Percentiles rank a stretch among this genome's conserved stretches.
These are phyloP conservation scores for Mastomys natalensis DNA, from an alignment of 2,113 vertebrate species.

Conservation along the genomic window DNA sequence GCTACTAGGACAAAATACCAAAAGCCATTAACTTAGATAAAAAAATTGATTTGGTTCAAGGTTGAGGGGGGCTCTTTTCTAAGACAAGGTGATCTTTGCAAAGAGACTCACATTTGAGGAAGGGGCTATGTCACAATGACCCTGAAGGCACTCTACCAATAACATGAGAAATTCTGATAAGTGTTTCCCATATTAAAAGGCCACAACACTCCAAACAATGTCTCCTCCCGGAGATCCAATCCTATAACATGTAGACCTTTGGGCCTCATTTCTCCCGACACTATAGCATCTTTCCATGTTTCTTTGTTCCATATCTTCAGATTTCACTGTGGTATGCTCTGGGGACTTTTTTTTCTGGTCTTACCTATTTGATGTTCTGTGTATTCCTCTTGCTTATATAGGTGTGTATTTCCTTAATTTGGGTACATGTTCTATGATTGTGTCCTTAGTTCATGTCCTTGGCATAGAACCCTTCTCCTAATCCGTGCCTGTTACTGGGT, in stretches of 20 bases:
- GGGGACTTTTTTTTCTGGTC: background rate
- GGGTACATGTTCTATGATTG: background rate
- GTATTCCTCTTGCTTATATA: background rate
- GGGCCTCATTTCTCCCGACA: background rate
- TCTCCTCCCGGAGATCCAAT: background rate
- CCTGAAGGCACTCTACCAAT: background rate
- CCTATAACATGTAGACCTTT: background rate
- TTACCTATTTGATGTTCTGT: background rate
- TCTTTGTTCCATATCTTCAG: background rate
- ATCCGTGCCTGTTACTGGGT: background rate
- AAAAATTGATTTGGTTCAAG: background rate
- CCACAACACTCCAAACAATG: background rate
- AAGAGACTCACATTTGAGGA: background rate
- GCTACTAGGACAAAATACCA: background rate
- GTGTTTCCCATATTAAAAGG: background rate
- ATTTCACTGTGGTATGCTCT: background rate
- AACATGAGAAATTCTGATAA: background rate
- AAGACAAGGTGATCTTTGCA: background rate
- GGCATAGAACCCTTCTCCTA: background rate
- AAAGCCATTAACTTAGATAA: background rate
- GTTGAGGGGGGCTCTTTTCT: background rate
- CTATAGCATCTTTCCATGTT: background rate
- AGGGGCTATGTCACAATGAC: background rate
- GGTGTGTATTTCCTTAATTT: background rate
- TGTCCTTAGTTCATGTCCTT: background rate